phyloP scores from a whole-genome alignment of 2,888 invertebrate species.

The Entomobrya multifasciata region DNA sequence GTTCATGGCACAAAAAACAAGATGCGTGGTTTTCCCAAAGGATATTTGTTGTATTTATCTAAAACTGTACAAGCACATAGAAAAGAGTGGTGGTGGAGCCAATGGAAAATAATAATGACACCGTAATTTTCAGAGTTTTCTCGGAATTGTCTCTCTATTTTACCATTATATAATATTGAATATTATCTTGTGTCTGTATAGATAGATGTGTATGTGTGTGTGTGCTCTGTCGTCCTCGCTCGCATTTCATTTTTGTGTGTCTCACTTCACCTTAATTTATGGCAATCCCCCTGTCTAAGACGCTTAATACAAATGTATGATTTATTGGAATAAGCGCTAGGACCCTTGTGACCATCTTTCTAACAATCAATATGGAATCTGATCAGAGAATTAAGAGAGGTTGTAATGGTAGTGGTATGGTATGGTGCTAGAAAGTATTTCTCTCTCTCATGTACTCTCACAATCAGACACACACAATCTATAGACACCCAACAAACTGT shows the following conservation, averaged over 20 bases:
- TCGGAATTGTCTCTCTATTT: slow-evolving; percentile 19
- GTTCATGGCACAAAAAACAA: too few relatives aligned
- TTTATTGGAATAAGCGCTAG: slow-evolving; percentile 69
- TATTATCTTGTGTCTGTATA: too few relatives aligned
- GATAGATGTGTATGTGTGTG: too few relatives aligned
- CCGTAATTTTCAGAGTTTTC: not conserved
- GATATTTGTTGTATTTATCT: too few relatives aligned
- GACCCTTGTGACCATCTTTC: slow-evolving; percentile 65
- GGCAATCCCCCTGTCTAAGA: slow-evolving; percentile 64
- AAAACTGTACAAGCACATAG: too few relatives aligned
- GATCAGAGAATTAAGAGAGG: slow-evolving; percentile 65
- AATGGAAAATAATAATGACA: slow-evolving; percentile 9
- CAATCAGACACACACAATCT: too few relatives aligned
- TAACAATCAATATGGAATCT: slow-evolving; percentile 57
- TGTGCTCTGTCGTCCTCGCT: slow-evolving; percentile 41
- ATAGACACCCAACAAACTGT: slow-evolving; percentile 18
- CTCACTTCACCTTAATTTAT: slow-evolving; percentile 70
- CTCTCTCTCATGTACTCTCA: too few relatives aligned
- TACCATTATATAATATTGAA: too few relatives aligned
- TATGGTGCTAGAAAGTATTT: too few relatives aligned
- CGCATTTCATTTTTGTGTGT: slow-evolving; percentile 55
- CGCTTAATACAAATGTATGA: slow-evolving; percentile 68
- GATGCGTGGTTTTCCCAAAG: too few relatives aligned
- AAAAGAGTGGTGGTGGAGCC: not conserved
- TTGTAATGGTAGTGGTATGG: too few relatives aligned